Evolutionary conservation across 2,888 invertebrate genomes (phyloP), one percentile per base, ranked within the genome.

Genomic region (Zygogramma bicolorata): DNA sequence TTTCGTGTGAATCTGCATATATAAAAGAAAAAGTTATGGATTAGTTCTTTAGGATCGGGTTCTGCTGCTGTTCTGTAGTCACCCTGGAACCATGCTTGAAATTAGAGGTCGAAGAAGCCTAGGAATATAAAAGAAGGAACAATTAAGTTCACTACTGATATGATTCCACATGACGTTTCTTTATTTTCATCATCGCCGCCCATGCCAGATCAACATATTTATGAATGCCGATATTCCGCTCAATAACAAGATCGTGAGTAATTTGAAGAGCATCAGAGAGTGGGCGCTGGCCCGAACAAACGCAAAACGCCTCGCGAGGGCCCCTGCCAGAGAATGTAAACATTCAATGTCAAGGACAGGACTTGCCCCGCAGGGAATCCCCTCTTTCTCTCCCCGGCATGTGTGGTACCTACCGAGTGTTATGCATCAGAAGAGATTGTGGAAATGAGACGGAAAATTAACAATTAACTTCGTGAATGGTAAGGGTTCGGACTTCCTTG

Each of bases 341-440:
- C 79, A 80, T 79, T 81, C 83, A 83, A 83, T 83, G 83, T 83
- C 83, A 83, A 83, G 83, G 83, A 75, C 79, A 82, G 81, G 78
- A 82, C 81, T 81, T 71, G 75, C 74, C 81, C 79, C 71, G 76
- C 68, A 75, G 79, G 77, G 53, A 18, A 71, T 65, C 68, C 70
- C 62, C 65, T 63, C 72, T 61, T 53, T 68, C 72, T 65, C 68
- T 42, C 60, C 68, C 49, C 40, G 22, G 29, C 31, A 34, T 29
- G 27, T 20, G 46, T 22, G 22, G n/a, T n/a, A n/a, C n/a, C n/a
- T 38, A 38, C 38, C 38, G 38, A 38, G 38, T 38, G 13, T 38
- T 10, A 38, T n/a, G n/a, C 38, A 38, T 38, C 10, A 10, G 8
- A 38, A 38, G 38, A 25, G 53, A 22, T 6, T 53, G 53, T 22